phyloP scores from a whole-genome alignment of 2,113 vertebrate species.

The Pelecanus crispus region DNA sequence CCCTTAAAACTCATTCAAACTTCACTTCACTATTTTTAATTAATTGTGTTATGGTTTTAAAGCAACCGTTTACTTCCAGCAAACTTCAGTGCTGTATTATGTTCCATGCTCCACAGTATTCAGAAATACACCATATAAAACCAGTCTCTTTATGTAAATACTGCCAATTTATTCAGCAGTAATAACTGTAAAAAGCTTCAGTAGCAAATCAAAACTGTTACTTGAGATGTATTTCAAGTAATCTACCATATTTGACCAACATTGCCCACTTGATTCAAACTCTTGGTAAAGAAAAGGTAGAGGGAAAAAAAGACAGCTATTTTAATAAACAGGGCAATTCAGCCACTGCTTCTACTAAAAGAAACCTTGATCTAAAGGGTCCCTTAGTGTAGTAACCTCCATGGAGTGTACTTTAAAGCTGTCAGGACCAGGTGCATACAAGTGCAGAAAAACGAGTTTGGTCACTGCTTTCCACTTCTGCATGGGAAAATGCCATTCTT shows the following conservation, averaged over 20 bases:
- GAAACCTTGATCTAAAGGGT: not conserved
- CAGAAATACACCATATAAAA: not conserved
- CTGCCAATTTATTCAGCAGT: conserved; percentile 3
- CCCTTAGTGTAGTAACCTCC: not conserved
- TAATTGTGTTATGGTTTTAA: conserved; percentile 13
- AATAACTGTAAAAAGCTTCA: not conserved
- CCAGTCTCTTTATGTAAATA: not conserved
- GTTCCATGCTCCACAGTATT: not conserved
- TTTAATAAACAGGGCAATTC: not conserved
- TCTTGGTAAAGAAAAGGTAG: not conserved
- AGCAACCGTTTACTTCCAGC: not conserved
- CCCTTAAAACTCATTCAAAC: conserved; percentile 36
- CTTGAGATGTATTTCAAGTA: not conserved
- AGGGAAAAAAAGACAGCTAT: not conserved
- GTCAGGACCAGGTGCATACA: not conserved
- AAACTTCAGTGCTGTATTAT: not conserved
- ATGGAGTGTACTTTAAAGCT: not conserved
- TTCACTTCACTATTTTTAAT: not conserved
- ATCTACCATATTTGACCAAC: not conserved
- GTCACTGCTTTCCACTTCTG: not conserved
- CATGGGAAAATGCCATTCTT: not conserved
- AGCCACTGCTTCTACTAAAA: not conserved
- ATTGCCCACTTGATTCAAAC: not conserved
- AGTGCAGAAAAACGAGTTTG: accelerated
- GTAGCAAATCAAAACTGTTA: conserved; percentile 8